Percentiles rank a stretch among this genome's conserved stretches.
Evolutionary conservation across 2,888 invertebrate genomes (phyloP).

Genomic region (Seladonia tumulorum): DNA sequence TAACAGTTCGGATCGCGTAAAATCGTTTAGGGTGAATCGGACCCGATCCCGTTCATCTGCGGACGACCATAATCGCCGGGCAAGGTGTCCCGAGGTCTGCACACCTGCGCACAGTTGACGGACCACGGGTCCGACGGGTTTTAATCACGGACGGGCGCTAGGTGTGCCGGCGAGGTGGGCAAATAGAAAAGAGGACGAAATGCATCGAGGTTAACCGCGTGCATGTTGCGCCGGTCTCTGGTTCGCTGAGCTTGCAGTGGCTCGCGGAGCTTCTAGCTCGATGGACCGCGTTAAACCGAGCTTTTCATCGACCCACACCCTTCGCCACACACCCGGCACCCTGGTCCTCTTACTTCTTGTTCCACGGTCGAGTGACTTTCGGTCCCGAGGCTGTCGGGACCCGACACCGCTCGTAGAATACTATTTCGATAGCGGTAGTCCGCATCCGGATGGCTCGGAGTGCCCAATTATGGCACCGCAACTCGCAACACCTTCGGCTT

Average conservation of each 20-base stretch:
- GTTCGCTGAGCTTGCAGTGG: slow-evolving; percentile 65
- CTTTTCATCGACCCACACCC: slow-evolving; percentile 58
- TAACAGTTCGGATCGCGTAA: neutral
- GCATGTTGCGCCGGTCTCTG: slow-evolving; percentile 45
- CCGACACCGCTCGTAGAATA: neutral
- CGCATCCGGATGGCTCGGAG: neutral
- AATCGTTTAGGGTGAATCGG: neutral
- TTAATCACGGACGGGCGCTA: slow-evolving; percentile 22
- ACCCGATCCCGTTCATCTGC: neutral
- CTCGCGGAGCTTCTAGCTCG: slow-evolving; percentile 69
- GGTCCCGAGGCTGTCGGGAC: neutral
- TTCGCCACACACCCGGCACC: slow-evolving; percentile 1
- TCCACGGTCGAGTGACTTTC: neutral
- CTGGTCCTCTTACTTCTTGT: slow-evolving; percentile 17
- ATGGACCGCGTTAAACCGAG: slow-evolving; percentile 74
- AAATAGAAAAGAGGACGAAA: slow-evolving; percentile 31
- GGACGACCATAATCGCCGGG: neutral
- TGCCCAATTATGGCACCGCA: neutral
- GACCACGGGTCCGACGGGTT: neutral
- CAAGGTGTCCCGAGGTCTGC: neutral
- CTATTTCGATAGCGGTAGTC: neutral
- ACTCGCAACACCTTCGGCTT: neutral
- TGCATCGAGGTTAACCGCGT: slow-evolving; percentile 49
- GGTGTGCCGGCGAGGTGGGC: neutral
- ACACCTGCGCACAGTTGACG: neutral